Conservation (phyloP, 2,113 vertebrate genomes). For the Colossoma macropomum region DNA sequence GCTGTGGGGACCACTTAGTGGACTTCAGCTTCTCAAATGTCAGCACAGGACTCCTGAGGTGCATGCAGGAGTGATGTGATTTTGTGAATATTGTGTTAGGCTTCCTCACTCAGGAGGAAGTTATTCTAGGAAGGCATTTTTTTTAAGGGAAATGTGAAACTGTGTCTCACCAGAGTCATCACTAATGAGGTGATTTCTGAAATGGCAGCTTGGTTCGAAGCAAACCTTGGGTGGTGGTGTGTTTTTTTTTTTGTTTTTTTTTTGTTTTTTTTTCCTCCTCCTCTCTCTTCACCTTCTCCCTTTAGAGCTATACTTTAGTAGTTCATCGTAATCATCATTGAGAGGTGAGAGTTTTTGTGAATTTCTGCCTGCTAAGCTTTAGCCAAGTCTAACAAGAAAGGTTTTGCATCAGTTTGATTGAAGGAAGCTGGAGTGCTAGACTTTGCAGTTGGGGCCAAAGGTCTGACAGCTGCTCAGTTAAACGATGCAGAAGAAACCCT, state of each 20-base stretch:
- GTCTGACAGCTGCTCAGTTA: not conserved
- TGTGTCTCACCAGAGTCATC: not conserved
- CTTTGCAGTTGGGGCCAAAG: conserved; percentile 11
- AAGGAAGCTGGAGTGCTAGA: not conserved
- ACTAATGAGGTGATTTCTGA: conserved; percentile 17
- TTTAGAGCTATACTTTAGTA: not conserved
- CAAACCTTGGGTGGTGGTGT: not conserved
- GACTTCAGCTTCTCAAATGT: conserved; percentile 45
- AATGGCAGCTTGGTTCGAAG: not conserved
- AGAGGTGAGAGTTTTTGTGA: conserved; percentile 16
- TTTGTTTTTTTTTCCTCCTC: not conserved
- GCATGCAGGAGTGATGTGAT: conserved; percentile 8
- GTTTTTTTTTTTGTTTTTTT: not conserved
- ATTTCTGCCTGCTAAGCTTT: not conserved
- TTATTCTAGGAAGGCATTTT: not conserved
- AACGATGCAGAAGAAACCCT: not conserved
- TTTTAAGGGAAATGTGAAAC: not conserved
- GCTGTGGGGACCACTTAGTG: conserved; percentile 35
- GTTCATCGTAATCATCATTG: not conserved
- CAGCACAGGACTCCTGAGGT: conserved; percentile 24
- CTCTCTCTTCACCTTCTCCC: not conserved
- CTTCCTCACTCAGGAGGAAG: conserved; percentile 18
- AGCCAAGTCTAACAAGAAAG: conserved; percentile 33
- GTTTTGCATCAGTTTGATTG: conserved; percentile 8
- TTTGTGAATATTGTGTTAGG: conserved; percentile 16